Base-by-base conservation (phyloP, 1,140 invertebrate species). In the Cardiocondyla obscurior region DNA sequence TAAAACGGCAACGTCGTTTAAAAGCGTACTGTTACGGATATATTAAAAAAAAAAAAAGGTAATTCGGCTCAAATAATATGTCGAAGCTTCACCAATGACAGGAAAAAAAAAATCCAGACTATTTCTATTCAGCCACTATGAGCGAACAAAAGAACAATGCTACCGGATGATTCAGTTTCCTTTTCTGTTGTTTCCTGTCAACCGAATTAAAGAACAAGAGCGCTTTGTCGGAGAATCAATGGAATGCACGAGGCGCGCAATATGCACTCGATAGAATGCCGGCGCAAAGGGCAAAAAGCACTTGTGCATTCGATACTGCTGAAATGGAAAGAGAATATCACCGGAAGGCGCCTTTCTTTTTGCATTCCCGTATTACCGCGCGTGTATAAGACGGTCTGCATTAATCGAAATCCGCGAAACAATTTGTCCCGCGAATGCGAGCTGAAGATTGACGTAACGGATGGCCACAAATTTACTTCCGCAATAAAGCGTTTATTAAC, bases 141-240 rank as follows among this genome's bases (percentile, higher is more conserved):
- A 28, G 57, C 67, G 42, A 28, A 87, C 79, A 88, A 87, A 88
- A 58, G 85, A 57, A 85, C 83, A 85, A 85, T 88, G 84, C 81
- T 87, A 85, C 82, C 83, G 77, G 76, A 72, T 88, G 85, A 88
- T 82, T 87, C 85, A 84, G 83, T 88, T 88, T 85, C 82, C 85
- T 88, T 85, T 81, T 57, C 82, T 73, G 86, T 88, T 88, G 83
- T 88, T 87, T 87, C 85, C 82, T 82, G 79, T 87, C 72, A 88
- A 88, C 49, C 77, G 70, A 88, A 88, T 88, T 87, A 88, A 88
- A 87, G 86, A 87, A 88, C 86, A 87, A 88, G 86, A 77, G 86
- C 82, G 83, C 85, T 88, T 82, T 88, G 86, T 87, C 83, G 83
- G 53, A 28, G 84, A 81, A 88, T 88, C 85, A 88, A 88, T 88